A percentile compares a stretch with the other conserved stretches of the same genome.
phyloP scores from a whole-genome alignment of 1,140 invertebrate species.

The Habropoda laboriosa region DNA sequence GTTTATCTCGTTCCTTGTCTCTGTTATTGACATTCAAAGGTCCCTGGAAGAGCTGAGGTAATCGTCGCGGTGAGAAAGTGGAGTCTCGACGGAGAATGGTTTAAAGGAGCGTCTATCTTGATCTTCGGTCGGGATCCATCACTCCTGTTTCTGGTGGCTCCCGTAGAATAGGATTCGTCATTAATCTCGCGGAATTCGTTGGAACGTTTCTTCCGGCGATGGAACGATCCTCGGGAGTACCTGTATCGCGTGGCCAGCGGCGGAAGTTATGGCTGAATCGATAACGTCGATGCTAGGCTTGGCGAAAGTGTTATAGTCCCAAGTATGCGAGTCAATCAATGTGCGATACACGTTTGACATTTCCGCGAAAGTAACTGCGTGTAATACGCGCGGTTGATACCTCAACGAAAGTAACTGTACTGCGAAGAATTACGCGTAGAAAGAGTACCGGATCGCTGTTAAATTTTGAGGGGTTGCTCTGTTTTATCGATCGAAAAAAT shows the following conservation, averaged over 20 bases:
- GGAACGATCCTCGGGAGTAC: not conserved
- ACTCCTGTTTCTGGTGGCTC: not conserved
- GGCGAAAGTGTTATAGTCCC: not conserved
- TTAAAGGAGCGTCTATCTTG: slow-evolving; percentile 1
- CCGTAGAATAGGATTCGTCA: not conserved
- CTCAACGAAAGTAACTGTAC: not conserved
- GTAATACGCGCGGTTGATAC: not conserved
- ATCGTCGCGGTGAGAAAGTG: not conserved
- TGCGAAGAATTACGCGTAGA: too few species aligned
- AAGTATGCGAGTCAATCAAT: not conserved
- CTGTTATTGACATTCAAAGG: slow-evolving; percentile 13
- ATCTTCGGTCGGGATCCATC: not conserved
- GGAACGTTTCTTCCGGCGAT: not conserved
- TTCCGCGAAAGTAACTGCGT: not conserved
- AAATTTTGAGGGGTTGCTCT: too few species aligned
- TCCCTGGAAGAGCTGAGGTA: not conserved
- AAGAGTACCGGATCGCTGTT: too few species aligned
- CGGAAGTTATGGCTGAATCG: not conserved
- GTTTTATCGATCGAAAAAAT: too few species aligned
- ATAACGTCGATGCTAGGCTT: not conserved
- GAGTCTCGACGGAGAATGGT: not conserved
- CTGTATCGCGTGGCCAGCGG: not conserved
- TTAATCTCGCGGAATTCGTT: slow-evolving; percentile 27
- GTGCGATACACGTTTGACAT: slow-evolving; percentile 12
- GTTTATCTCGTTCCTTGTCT: not conserved